phyloP scores from a whole-genome alignment of 2,888 invertebrate species.

The Polydrusus tereticollis region DNA sequence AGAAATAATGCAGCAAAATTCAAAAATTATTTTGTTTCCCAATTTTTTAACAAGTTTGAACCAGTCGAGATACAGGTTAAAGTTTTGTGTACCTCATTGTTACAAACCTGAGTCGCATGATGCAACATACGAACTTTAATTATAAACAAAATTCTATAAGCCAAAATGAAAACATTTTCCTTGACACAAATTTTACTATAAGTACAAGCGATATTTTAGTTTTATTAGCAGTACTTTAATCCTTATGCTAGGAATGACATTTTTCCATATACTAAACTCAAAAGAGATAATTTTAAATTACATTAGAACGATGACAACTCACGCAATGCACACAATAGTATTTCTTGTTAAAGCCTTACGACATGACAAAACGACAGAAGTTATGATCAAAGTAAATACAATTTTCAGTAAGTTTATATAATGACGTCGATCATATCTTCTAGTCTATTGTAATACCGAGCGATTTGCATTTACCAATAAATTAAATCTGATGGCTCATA shows the following conservation, averaged over 20 bases:
- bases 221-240: neutral
- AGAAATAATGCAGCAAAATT: too few relatives aligned
- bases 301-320: conserved; percentile 33
- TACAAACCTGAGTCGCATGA: too few relatives aligned
- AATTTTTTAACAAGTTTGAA: too few relatives aligned
- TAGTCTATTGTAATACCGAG: conserved; percentile 24
- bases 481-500: conserved; percentile 25
- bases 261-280: neutral
- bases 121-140: too few relatives aligned
- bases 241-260: neutral
- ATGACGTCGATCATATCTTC: conserved; percentile 22
- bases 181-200: too few relatives aligned
- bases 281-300: conserved; percentile 21
- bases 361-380: conserved; percentile 15
- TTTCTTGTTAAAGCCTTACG: neutral
- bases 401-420: conserved; percentile 30
- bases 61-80: too few relatives aligned
- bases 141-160: too few relatives aligned
- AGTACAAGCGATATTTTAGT: neutral
- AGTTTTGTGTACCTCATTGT: too few relatives aligned
- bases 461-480: conserved; percentile 32
- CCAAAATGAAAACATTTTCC: too few relatives aligned
- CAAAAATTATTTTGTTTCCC: too few relatives aligned
- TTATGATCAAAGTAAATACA: conserved; percentile 31
- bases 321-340: conserved; percentile 23